phyloP scores from a whole-genome alignment of 2,113 vertebrate species.

The Tinamus guttatus region DNA sequence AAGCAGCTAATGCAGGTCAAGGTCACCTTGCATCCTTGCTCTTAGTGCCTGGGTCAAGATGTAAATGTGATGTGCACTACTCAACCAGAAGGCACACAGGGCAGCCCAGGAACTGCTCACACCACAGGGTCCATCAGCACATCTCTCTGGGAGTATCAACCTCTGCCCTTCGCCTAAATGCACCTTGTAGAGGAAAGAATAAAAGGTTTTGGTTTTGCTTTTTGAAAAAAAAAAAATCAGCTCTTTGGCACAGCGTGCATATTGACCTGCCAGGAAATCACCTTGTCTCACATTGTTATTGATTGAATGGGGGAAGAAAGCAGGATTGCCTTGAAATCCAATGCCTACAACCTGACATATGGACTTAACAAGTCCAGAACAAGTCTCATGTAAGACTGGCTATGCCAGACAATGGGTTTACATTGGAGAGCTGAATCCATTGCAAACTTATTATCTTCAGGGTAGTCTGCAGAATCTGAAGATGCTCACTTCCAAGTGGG shows the following conservation, averaged over 20 bases:
- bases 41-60: rapidly evolving
- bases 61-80: rapidly evolving
- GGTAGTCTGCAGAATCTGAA: not conserved
- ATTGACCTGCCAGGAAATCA: rapidly evolving
- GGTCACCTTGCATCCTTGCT: not conserved
- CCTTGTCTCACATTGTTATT: rapidly evolving
- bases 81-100: not conserved
- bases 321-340: not conserved
- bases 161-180: not conserved
- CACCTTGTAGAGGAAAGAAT: rapidly evolving
- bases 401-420: not conserved
- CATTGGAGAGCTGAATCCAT: conserved; percentile 29
- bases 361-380: not conserved
- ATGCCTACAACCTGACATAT: not conserved
- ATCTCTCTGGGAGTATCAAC: rapidly evolving
- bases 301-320: rapidly evolving
- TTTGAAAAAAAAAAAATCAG: not conserved
- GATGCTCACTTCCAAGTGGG: not conserved
- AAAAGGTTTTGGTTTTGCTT: not conserved
- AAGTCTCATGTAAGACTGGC: not conserved
- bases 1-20: not conserved
- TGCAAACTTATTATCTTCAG: not conserved
- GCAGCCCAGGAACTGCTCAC: rapidly evolving
- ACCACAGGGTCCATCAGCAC: rapidly evolving
- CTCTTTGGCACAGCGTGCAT: not conserved